Evolutionary conservation across 2,797 vertebrate species (phyloP).

Genomic region (Anguilla anguilla): DNA sequence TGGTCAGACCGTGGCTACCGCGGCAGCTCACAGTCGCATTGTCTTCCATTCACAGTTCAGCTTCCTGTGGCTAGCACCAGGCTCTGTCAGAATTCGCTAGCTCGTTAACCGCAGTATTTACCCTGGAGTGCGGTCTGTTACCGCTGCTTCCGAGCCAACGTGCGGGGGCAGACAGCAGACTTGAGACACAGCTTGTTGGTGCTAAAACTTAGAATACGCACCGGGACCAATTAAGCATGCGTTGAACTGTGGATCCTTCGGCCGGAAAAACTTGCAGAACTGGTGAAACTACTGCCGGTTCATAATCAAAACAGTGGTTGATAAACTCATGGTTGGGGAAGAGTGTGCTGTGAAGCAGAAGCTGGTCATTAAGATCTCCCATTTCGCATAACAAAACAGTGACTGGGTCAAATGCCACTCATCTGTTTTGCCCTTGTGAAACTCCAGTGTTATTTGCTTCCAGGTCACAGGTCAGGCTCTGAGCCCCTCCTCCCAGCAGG

Average conservation of each 20-base stretch:
- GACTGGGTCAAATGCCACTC: not conserved
- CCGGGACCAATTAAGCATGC: not conserved
- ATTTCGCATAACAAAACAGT: not conserved
- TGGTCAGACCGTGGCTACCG: too few species aligned
- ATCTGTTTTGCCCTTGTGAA: not conserved
- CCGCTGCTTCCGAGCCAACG: not conserved
- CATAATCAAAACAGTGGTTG: not conserved
- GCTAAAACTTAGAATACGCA: not conserved
- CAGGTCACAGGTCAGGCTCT: slow-evolving; percentile 84
- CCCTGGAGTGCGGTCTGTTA: not conserved
- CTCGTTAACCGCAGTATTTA: not conserved
- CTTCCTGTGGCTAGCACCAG: not conserved
- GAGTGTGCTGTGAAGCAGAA: not conserved
- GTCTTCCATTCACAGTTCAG: not conserved
- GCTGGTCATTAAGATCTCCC: not conserved
- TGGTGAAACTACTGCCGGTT: not conserved
- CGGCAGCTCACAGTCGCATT: too few species aligned
- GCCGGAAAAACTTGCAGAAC: not conserved
- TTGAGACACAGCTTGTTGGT: too few species aligned
- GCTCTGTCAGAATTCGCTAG: not conserved
- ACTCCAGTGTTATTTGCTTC: not conserved
- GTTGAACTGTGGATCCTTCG: not conserved
- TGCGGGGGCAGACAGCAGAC: not conserved
- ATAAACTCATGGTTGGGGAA: not conserved
- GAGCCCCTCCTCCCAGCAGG: slow-evolving; percentile 87